Percentiles rank a stretch among this genome's conserved stretches.
Evolutionary conservation across 1,140 invertebrate genomes (phyloP).

Genomic region (Plodia interpunctella): DNA sequence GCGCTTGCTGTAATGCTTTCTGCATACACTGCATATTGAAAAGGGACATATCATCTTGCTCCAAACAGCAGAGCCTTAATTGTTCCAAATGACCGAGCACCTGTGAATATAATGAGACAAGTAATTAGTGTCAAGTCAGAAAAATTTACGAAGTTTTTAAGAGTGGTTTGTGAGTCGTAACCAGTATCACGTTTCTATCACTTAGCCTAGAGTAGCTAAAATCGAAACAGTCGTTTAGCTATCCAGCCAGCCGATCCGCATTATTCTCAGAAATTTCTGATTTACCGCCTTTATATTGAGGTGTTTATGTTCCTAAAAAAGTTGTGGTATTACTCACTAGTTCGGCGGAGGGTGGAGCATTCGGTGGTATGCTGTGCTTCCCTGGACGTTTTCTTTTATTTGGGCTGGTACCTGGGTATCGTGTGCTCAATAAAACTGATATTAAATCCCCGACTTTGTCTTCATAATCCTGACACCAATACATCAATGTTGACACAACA

Average conservation of each 20-base stretch:
- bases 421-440: slow-evolving; percentile 84
- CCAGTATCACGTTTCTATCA: no score
- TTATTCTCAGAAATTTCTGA: no score
- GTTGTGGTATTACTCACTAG: slow-evolving; percentile 60
- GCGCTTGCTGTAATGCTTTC: slow-evolving; percentile 88
- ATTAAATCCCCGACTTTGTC: slow-evolving; percentile 93
- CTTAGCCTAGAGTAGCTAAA: no score
- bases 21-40: slow-evolving; percentile 92
- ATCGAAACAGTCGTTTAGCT: no score
- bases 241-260: no score
- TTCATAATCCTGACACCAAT: slow-evolving; percentile 95
- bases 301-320: background rate
- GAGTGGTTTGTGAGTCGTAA: no score
- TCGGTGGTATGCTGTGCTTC: slow-evolving; percentile 80
- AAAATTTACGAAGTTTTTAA: background rate
- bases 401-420: slow-evolving; percentile 90
- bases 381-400: slow-evolving; percentile 91
- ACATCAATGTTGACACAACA: slow-evolving; percentile 92
- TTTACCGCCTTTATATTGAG: no score
- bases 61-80: slow-evolving; percentile 85
- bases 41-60: slow-evolving; percentile 79
- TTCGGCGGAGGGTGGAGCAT: slow-evolving; percentile 78
- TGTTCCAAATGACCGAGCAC: slow-evolving; percentile 95
- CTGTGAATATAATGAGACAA: slow-evolving; percentile 65
- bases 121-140: background rate